Base-by-base conservation (phyloP, 1,140 invertebrate species). In the Ostrea edulis region DNA sequence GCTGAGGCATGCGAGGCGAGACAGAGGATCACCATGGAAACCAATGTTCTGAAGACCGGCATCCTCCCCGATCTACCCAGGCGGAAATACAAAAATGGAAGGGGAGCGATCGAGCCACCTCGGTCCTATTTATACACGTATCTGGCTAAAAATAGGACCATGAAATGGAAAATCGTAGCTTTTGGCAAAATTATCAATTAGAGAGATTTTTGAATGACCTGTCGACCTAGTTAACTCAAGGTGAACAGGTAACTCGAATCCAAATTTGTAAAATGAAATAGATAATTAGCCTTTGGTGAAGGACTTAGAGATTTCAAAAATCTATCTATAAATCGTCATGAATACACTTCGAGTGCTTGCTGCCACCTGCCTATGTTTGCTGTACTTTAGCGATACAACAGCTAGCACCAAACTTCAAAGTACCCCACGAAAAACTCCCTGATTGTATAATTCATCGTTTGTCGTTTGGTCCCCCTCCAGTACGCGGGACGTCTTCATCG, bases 171-270 rank as follows among this genome's bases (percentile, higher is more conserved):
- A 77, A 29, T 29, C 9, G 29, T 17, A 35, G 68, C 68, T 77
- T 11, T 25, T 77, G 68, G 68, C 68, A 35, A 77, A 77, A 77
- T 14, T 77, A 35, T 77, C 68, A 77, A 29, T 77, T 77, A 29
- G 22, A 25, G 22, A 77, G 22, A 29, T 9, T 68, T 71, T 12
- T 77, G 25, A 25, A 22, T 77, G 68, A 77, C 68, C 68, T 77
- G 8, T 29, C 12, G 29, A 22, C 29, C 68, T 25, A 44, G 68
- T 35, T 22, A 77, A 22, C 68, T 77, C 11, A 17, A 77, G 68
- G 14, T 77, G 25, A 77, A 22, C 7, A 44, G 2, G 35, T 44
- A 44, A 44, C 35, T 44, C 35, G 5, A 44, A 44, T 44, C 1
- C 35, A 44, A 5, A 44, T 44, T 44, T 44, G 35, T 1, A 44